Evolutionary conservation across 2,797 vertebrate species (phyloP).

Genomic region (Myotis planiceps): DNA sequence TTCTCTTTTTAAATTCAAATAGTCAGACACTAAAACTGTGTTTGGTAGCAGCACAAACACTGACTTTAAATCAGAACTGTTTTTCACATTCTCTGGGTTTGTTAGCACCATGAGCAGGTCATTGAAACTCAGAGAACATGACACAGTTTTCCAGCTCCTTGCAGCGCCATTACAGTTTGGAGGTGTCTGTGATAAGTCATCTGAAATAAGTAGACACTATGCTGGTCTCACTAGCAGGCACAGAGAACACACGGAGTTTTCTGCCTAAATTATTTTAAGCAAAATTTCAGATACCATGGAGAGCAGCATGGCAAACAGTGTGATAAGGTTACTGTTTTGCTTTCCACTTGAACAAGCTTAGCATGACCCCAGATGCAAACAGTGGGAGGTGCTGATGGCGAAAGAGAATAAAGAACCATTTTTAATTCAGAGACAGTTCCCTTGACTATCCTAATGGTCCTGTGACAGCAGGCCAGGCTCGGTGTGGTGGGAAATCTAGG

Average conservation of each 20-base stretch:
- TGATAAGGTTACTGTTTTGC: conserved; percentile 12
- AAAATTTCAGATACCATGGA: conserved; percentile 35
- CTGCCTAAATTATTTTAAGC: conserved; percentile 58
- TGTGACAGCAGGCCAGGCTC: neutral
- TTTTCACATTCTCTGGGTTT: neutral
- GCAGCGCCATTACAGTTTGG: neutral
- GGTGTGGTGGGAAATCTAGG: neutral
- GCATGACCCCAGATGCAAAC: conserved; percentile 25
- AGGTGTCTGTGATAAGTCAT: conserved; percentile 6
- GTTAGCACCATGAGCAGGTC: neutral
- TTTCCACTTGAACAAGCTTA: conserved; percentile 48
- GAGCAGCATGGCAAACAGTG: neutral
- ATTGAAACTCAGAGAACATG: neutral
- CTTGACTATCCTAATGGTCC: neutral
- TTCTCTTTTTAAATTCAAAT: neutral
- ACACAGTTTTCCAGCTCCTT: neutral
- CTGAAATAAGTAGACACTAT: neutral
- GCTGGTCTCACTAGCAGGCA: neutral
- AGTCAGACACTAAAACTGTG: neutral
- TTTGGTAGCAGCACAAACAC: neutral
- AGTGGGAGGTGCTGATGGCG: neutral
- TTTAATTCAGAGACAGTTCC: neutral
- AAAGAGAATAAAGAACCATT: neutral
- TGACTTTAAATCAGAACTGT: neutral
- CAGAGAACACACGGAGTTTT: neutral